Percentiles rank a stretch among this genome's conserved stretches.
phyloP scores from a whole-genome alignment of 2,888 invertebrate genomes.

The Mimumesa dahlbomi region DNA sequence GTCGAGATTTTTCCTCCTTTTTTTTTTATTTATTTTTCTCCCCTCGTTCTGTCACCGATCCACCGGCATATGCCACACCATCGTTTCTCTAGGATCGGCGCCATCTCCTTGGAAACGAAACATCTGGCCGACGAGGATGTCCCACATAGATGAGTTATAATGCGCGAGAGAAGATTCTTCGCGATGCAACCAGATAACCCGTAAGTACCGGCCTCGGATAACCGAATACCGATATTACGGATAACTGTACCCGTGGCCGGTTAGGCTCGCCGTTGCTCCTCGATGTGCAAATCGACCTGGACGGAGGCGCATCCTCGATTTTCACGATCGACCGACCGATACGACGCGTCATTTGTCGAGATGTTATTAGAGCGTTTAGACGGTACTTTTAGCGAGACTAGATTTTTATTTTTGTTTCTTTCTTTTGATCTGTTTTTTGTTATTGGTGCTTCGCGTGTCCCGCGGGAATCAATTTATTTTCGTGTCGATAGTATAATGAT shows the following conservation, averaged over 20 bases:
- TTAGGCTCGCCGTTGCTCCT: slow-evolving; percentile 8
- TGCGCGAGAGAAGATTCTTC: slow-evolving; percentile 11
- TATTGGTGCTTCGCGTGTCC: background rate
- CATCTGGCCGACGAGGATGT: slow-evolving; percentile 63
- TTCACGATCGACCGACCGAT: slow-evolving; percentile 13
- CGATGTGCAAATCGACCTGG: slow-evolving; percentile 55
- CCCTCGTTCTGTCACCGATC: slow-evolving; percentile 4
- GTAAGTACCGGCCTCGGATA: slow-evolving; percentile 50
- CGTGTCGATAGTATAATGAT: no score
- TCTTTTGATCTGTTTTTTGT: no score
- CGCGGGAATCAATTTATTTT: slow-evolving; percentile 26
- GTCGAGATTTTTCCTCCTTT: slow-evolving; percentile 18
- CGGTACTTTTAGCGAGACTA: no score
- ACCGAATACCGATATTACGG: slow-evolving; percentile 59
- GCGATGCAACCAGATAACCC: slow-evolving; percentile 39
- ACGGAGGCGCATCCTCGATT: slow-evolving; percentile 43
- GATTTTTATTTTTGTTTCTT: no score
- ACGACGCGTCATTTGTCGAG: slow-evolving; percentile 26
- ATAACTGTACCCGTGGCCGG: slow-evolving; percentile 60
- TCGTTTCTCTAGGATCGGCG: slow-evolving; percentile 2
- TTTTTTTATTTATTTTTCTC: no score
- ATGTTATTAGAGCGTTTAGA: slow-evolving; percentile 38
- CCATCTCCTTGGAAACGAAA: slow-evolving; percentile 2
- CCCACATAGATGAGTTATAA: slow-evolving; percentile 67
- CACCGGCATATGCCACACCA: background rate